Evolutionary conservation across 2,888 invertebrate genomes (phyloP).

Genomic region (Conus canariensis): DNA sequence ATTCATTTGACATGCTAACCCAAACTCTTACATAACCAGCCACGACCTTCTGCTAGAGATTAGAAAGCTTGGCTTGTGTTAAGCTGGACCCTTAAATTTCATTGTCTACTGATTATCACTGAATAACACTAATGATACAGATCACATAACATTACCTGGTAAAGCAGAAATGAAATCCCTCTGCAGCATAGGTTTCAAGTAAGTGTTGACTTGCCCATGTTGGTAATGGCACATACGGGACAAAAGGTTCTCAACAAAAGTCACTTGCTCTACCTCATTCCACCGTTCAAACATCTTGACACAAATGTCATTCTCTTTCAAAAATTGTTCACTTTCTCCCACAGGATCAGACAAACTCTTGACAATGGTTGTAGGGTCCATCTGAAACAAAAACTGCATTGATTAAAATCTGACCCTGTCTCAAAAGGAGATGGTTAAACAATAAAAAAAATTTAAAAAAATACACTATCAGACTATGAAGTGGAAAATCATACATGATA

Average conservation of each 20-base stretch:
- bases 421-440: background rate
- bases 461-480: background rate
- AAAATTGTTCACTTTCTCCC: constrained; percentile 69
- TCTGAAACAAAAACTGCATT: constrained; percentile 58
- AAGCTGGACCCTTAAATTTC: no score
- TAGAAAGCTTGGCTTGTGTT: no score
- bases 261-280: constrained; percentile 94
- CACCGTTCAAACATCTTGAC: constrained; percentile 76
- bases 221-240: constrained; percentile 99
- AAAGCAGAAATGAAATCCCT: constrained; percentile 98
- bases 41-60: no score
- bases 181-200: constrained; percentile 98
- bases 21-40: no score
- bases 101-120: no score
- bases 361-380: constrained; percentile 67
- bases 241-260: constrained; percentile 96
- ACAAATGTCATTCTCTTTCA: constrained; percentile 71
- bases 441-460: background rate
- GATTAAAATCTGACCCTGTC: no score
- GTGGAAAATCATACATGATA: no score
- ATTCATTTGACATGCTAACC: no score
- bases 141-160: constrained; percentile 86
- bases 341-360: constrained; percentile 63
- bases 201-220: constrained; percentile 98
- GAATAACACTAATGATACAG: no score